Base-by-base conservation (phyloP, 2,888 invertebrate genomes). In the Hydroisotoma schaefferi region DNA sequence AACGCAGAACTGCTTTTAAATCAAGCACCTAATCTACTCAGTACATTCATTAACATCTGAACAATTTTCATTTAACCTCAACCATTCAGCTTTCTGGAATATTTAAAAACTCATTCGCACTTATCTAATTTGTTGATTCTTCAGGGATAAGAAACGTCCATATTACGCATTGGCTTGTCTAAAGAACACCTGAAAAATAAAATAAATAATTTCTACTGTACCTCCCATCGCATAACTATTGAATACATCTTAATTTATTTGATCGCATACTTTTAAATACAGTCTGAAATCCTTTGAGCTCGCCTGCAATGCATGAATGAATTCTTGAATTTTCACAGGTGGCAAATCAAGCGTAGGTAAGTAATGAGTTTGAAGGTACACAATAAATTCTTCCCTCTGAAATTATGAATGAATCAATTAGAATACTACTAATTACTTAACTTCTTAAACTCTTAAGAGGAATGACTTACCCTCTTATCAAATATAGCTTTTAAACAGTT, bases 251-350 rank as follows among this genome's bases (percentile, higher is more conserved):
- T n/a, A n/a, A n/a, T n/a, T n/a, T n/a, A n/a, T n/a, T n/a, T n/a
- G n/a, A n/a, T n/a, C n/a, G n/a, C 5, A 71, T 74, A 79, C 80
- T 75, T 79, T 80, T 40, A 78, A 72, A 74, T 77, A 80, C 57
- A 74, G 75, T 65, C 76, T 78, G 71, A 79, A 80, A 47, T 75
- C 68, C 73, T 80, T 80, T 22, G 65, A 70, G 62, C 78, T 78
- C 47, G 77, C 73, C 55, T 76, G 76, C 23, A 80, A 71, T 18
- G 79, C 78, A 56, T 75, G 75, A 64, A 79, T 77, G 68, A 78
- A 79, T 65, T 79, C 78, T 62, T 76, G 75, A 46, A 75, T 75
- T 40, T 76, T 74, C 37, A 76, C 71, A 22, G 77, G 74, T 3
- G 76, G 73, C n/a, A 80, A 58, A 53, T 78, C 75, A 43, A 79